These are phyloP conservation scores for Callopanchax toddi DNA, from an alignment of 2,113 vertebrate species.

Conservation along the genomic window DNA sequence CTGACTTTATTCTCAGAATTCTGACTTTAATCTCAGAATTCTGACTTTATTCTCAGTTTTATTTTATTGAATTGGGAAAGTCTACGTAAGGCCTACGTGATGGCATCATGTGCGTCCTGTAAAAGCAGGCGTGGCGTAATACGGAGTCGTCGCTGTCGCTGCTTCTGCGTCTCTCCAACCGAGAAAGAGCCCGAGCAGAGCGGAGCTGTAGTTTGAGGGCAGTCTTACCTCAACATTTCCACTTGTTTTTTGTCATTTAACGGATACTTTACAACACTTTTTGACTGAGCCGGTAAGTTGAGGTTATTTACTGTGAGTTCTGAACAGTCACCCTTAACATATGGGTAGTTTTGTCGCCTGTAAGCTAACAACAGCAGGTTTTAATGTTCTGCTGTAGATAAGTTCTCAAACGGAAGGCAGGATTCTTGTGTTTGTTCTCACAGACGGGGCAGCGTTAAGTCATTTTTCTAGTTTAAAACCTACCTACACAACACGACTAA, in stretches of 20 bases:
- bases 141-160: too few species aligned
- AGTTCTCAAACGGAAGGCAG: conserved; percentile 16
- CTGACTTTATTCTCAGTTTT: too few species aligned
- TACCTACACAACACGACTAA: neutral
- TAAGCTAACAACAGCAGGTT: neutral
- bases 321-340: neutral
- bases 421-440: too few species aligned
- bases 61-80: too few species aligned
- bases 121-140: too few species aligned
- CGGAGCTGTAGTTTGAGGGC: neutral
- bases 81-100: too few species aligned
- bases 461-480: neutral
- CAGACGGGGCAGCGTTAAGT: neutral
- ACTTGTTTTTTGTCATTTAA: neutral
- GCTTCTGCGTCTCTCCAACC: too few species aligned
- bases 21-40: too few species aligned
- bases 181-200: too few species aligned
- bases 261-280: neutral
- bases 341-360: neutral
- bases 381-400: neutral
- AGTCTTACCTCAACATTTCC: neutral
- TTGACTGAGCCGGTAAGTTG: conserved; percentile 1
- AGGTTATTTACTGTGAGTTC: fast-evolving
- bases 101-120: too few species aligned
- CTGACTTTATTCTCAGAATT: too few species aligned